Conservation (phyloP, 92 coral and sea anemone species). For the Porites cylindrica region DNA sequence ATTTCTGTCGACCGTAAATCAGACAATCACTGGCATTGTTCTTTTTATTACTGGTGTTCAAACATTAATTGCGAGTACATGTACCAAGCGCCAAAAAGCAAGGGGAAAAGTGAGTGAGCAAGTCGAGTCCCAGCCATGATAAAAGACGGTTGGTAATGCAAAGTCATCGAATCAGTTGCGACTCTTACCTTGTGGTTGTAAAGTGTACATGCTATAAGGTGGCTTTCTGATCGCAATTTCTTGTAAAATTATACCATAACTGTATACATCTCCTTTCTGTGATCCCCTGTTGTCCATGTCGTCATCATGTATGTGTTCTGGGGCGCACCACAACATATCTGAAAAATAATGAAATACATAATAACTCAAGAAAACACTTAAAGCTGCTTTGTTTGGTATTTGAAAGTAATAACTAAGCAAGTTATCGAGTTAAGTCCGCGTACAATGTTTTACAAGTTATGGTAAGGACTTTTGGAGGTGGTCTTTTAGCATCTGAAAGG, state of each 20-base stretch:
- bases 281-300: constrained; percentile 86
- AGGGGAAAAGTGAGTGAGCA: neutral
- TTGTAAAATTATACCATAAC: constrained; percentile 89
- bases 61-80: no score
- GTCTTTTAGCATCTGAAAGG: no score
- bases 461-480: no score
- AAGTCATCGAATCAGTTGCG: no score
- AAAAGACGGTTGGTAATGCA: no score
- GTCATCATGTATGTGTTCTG: constrained; percentile 86
- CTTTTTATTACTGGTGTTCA: neutral
- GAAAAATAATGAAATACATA: constrained; percentile 3
- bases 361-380: neutral
- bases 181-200: constrained; percentile 12
- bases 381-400: no score
- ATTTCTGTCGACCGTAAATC: constrained; percentile 57
- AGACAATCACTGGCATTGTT: neutral
- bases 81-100: neutral
- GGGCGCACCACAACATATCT: constrained; percentile 96
- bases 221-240: constrained; percentile 85
- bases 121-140: no score
- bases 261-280: constrained; percentile 96
- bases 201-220: constrained; percentile 78
- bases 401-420: no score
- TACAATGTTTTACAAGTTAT: no score
- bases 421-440: no score